Evolutionary conservation across 2,797 vertebrate species (phyloP).

Genomic region (Pachyuromys duprasi): DNA sequence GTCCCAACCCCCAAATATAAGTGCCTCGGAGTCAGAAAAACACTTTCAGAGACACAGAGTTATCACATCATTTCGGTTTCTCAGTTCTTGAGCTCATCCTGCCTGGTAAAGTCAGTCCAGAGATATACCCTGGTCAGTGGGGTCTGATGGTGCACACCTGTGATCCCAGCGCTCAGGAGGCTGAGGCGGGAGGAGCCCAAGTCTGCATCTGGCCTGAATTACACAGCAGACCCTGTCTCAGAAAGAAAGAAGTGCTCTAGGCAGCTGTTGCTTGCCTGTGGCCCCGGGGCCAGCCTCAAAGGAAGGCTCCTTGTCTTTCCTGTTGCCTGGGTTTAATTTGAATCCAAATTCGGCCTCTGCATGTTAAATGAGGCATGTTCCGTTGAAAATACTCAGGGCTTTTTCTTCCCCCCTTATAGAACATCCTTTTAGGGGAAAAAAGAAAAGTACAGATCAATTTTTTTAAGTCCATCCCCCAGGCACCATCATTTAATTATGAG

Average conservation of each 20-base stretch:
- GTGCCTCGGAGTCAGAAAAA: neutral
- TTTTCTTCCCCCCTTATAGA: constrained; percentile 68
- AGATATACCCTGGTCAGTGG: rapidly evolving
- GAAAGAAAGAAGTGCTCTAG: neutral
- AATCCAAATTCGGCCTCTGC: constrained; percentile 83
- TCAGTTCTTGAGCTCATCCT: neutral
- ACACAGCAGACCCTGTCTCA: neutral
- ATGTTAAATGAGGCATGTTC: constrained; percentile 87
- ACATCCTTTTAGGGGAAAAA: constrained; percentile 86
- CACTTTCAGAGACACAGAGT: too few relatives aligned
- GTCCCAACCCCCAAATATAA: neutral
- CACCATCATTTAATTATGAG: constrained; percentile 93
- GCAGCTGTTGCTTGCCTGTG: neutral
- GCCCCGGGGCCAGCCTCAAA: neutral
- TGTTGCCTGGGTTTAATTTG: constrained; percentile 83
- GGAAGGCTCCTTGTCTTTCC: constrained; percentile 37
- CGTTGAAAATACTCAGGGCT: constrained; percentile 88
- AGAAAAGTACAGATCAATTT: constrained; percentile 90
- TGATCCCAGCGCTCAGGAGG: neutral
- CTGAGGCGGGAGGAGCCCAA: neutral
- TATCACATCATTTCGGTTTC: neutral
- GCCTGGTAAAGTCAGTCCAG: neutral
- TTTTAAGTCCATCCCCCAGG: constrained; percentile 90
- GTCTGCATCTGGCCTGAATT: neutral
- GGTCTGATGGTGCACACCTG: neutral